These are phyloP conservation scores for Sinelater perroti DNA, from an alignment of 2,888 invertebrate species.

Conservation along the genomic window DNA sequence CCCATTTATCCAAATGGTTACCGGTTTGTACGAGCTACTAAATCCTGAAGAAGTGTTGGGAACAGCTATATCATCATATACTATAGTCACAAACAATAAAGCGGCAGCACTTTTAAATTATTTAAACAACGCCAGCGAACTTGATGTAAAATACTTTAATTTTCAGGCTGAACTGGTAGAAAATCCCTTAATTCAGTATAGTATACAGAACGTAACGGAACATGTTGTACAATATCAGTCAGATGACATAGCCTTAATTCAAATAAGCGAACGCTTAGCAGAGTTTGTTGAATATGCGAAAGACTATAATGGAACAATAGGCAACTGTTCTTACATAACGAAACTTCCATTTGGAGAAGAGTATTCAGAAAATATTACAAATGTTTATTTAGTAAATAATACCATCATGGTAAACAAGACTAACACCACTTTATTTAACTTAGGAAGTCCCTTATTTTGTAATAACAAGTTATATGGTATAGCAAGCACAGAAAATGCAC, in stretches of 20 bases:
- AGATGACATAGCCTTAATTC: slow-evolving; percentile 12
- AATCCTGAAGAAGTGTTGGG: slow-evolving; percentile 32
- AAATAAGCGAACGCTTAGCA: too few species aligned
- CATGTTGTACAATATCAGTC: slow-evolving; percentile 3
- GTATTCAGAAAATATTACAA: slow-evolving; percentile 16
- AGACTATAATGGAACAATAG: slow-evolving; percentile 11
- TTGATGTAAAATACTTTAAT: slow-evolving; percentile 14
- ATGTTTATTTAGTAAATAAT: neutral
- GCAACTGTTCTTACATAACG: slow-evolving; percentile 33
- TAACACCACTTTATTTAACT: slow-evolving; percentile 25
- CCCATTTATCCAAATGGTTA: slow-evolving; percentile 23
- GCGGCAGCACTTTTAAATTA: slow-evolving; percentile 5
- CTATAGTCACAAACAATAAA: slow-evolving; percentile 32
- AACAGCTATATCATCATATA: slow-evolving; percentile 17
- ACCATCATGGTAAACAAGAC: slow-evolving; percentile 21
- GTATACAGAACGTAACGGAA: slow-evolving; percentile 5
- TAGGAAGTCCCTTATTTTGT: slow-evolving; percentile 42
- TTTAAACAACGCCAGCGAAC: neutral
- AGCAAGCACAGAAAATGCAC: slow-evolving; percentile 25
- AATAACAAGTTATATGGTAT: slow-evolving; percentile 36
- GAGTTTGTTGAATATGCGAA: neutral
- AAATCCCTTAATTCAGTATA: slow-evolving; percentile 20
- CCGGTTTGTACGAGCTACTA: slow-evolving; percentile 22
- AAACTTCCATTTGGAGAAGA: slow-evolving; percentile 15
- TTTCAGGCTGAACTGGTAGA: slow-evolving; percentile 16